Conservation (phyloP, 2,888 invertebrate species). For the Diarsia rubi region DNA sequence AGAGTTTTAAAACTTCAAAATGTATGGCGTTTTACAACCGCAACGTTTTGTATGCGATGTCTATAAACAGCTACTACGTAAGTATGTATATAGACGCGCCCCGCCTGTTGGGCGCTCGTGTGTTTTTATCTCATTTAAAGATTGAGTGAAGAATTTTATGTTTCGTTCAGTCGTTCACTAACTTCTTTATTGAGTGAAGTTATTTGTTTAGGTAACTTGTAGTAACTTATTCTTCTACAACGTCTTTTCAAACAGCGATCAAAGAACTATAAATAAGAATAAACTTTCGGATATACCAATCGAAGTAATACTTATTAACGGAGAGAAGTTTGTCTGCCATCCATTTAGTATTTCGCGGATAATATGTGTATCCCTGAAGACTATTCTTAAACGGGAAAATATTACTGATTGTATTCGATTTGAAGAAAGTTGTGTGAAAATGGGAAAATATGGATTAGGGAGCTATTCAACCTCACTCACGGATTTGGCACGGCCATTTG, state of each 20-base stretch:
- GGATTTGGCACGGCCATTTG: conserved; percentile 23
- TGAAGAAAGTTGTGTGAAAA: conserved; percentile 39
- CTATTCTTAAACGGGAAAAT: conserved; percentile 39
- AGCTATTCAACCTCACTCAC: conserved; percentile 33
- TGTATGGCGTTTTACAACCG: conserved; percentile 57
- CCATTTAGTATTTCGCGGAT: conserved; percentile 41
- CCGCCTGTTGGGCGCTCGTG: conserved; percentile 21
- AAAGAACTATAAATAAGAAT: conserved; percentile 34
- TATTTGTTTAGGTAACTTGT: conserved; percentile 55
- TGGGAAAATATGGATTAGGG: conserved; percentile 53
- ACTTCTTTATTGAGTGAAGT: conserved; percentile 55
- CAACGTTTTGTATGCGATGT: conserved; percentile 26
- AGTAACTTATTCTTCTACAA: conserved; percentile 33
- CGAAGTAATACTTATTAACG: conserved; percentile 38
- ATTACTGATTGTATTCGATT: conserved; percentile 51
- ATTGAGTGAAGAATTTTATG: conserved; percentile 45
- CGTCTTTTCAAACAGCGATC: conserved; percentile 23
- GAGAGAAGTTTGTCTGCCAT: conserved; percentile 32
- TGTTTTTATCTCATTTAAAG: conserved; percentile 41
- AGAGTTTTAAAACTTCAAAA: conserved; percentile 57
- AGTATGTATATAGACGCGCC: conserved; percentile 7
- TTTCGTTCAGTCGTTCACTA: conserved; percentile 41
- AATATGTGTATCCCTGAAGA: conserved; percentile 39
- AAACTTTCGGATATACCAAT: conserved; percentile 34
- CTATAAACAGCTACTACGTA: conserved; percentile 33